phyloP scores from a whole-genome alignment of 2,888 invertebrate genomes.

The Pachydiplax longipennis region DNA sequence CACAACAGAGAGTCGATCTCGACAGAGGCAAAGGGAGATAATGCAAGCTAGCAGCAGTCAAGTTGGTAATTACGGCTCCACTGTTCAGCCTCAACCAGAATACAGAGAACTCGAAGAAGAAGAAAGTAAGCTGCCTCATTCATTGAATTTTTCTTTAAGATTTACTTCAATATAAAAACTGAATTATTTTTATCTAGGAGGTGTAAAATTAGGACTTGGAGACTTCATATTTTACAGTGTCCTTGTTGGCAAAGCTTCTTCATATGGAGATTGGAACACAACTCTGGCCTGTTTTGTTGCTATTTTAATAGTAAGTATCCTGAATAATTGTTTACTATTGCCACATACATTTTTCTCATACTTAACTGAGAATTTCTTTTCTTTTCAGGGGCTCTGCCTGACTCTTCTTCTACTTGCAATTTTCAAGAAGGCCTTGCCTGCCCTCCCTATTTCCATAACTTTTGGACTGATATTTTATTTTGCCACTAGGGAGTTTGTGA shows the following conservation, averaged over 20 bases:
- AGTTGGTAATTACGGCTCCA: constrained; percentile 16
- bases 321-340: neutral
- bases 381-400: constrained; percentile 87
- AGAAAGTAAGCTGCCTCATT: constrained; percentile 61
- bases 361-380: constrained; percentile 46
- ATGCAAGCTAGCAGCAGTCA: constrained; percentile 61
- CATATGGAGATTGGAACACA: constrained; percentile 99
- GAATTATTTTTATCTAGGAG: constrained; percentile 66
- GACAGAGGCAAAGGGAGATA: constrained; percentile 65
- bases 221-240: constrained; percentile 99
- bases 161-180: neutral
- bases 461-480: constrained; percentile 99
- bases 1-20: constrained; percentile 61
- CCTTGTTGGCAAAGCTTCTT: constrained; percentile 97
- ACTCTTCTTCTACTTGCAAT: constrained; percentile 94
- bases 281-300: constrained; percentile 99
- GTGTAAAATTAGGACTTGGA: constrained; percentile 96
- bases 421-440: constrained; percentile 96
- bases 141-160: neutral
- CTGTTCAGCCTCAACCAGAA: constrained; percentile 51
- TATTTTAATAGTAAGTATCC: constrained; percentile 87
- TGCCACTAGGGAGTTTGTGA: constrained; percentile 89
- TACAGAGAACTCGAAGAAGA: constrained; percentile 62
- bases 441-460: constrained; percentile 97
- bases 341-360: too few relatives aligned